phyloP scores from a whole-genome alignment of 2,797 vertebrate species.

The Alcedo quadribrachys region DNA sequence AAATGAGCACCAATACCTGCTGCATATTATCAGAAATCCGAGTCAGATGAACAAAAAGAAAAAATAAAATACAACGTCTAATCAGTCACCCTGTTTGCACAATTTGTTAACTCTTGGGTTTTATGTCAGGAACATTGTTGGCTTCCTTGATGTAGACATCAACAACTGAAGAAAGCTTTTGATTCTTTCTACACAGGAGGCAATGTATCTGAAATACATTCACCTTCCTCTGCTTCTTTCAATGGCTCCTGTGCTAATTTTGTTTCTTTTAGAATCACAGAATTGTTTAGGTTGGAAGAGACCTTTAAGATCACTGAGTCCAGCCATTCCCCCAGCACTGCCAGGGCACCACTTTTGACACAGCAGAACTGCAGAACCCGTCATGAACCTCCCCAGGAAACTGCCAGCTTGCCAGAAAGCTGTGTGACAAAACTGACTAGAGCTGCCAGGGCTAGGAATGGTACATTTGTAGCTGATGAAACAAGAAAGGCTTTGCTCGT shows the following conservation, averaged over 20 bases:
- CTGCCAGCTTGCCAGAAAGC: conserved; percentile 18
- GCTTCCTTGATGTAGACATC: background rate
- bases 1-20: background rate
- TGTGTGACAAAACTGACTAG: too few species aligned
- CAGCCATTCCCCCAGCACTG: fast-evolving
- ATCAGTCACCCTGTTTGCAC: background rate
- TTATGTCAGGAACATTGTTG: background rate
- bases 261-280: background rate
- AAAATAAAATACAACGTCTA: background rate
- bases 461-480: too few species aligned
- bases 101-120: background rate
- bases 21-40: background rate
- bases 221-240: background rate
- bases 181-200: too few species aligned
- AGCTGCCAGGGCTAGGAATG: too few species aligned
- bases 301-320: background rate
- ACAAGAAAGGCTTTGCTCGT: background rate
- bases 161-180: background rate
- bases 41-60: background rate
- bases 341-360: background rate
- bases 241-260: too few species aligned
- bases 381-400: background rate
- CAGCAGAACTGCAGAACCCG: background rate
- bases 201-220: background rate
- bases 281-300: background rate